phyloP scores from a whole-genome alignment of 2,888 invertebrate species.

The Agrilus mali region DNA sequence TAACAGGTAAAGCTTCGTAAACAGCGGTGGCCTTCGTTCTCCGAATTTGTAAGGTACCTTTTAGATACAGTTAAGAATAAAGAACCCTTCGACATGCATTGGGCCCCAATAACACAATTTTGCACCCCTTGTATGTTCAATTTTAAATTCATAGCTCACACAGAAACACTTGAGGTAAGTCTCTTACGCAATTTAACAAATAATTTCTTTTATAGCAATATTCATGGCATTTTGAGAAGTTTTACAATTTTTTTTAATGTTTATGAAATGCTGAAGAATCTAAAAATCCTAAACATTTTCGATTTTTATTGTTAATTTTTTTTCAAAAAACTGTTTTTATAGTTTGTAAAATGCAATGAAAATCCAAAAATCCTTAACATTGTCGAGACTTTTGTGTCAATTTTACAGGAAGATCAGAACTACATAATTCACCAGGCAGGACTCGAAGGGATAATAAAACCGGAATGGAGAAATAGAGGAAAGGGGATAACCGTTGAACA shows the following conservation, averaged over 20 bases:
- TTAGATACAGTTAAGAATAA: conserved; percentile 54
- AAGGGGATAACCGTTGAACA: conserved; percentile 61
- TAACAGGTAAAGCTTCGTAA: conserved; percentile 18
- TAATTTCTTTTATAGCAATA: too few species aligned
- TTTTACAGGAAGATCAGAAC: conserved; percentile 61
- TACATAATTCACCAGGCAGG: conserved; percentile 67
- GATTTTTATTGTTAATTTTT: too few species aligned
- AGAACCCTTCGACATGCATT: conserved; percentile 68
- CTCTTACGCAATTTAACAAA: background rate
- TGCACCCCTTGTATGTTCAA: conserved; percentile 78
- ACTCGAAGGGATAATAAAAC: conserved; percentile 61
- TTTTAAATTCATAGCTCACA: conserved; percentile 70
- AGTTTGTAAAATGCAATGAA: too few species aligned
- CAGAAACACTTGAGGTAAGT: conserved; percentile 63
- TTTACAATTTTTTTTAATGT: too few species aligned
- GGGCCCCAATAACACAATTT: conserved; percentile 73
- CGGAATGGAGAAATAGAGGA: conserved; percentile 74
- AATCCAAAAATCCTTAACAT: too few species aligned
- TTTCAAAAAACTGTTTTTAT: too few species aligned
- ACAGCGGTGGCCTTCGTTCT: conserved; percentile 58
- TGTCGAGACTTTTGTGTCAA: too few species aligned
- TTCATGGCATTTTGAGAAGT: too few species aligned
- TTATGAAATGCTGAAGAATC: too few species aligned
- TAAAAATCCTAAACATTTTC: too few species aligned
- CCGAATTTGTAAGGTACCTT: conserved; percentile 69